A percentile compares a stretch with the other conserved stretches of the same genome.
These are phyloP conservation scores for Crocodylus rhombifer DNA, from an alignment of 2,797 vertebrate genomes.

Conservation along the genomic window DNA sequence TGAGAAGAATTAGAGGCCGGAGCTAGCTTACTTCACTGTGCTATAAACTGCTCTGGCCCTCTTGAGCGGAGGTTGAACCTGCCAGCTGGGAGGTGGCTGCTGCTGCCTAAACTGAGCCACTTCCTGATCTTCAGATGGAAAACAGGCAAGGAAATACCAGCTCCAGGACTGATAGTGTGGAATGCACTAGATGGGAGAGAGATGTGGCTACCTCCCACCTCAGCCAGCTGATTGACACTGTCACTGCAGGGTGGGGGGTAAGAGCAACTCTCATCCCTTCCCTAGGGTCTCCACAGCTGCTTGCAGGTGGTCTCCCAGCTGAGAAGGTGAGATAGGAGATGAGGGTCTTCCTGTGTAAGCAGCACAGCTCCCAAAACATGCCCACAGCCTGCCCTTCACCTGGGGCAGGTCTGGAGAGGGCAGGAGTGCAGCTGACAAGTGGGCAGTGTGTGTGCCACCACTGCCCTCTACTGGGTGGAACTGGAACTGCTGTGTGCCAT, in stretches of 20 bases:
- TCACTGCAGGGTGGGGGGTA: too few species aligned
- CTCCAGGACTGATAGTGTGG: not conserved
- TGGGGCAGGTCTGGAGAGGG: not conserved
- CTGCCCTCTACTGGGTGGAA: not conserved
- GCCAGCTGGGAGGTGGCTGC: not conserved
- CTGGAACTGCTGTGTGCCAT: not conserved
- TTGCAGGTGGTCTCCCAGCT: not conserved
- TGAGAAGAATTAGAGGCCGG: not conserved
- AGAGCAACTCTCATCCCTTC: too few species aligned
- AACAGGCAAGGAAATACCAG: not conserved
- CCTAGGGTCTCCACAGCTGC: not conserved
- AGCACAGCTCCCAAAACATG: not conserved
- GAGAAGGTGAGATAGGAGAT: not conserved
- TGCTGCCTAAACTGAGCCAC: not conserved
- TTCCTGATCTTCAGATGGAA: not conserved
- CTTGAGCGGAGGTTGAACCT: not conserved
- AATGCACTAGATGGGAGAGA: not conserved
- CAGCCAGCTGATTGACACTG: not conserved
- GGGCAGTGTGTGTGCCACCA: not conserved
- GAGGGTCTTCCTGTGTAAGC: not conserved
- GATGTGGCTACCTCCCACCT: not conserved
- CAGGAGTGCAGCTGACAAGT: not conserved
- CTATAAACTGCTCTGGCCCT: not conserved
- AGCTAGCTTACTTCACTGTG: not conserved
- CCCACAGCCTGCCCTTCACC: not conserved